Conservation (phyloP, 2,797 vertebrate species). For the Danio albolineatus region DNA sequence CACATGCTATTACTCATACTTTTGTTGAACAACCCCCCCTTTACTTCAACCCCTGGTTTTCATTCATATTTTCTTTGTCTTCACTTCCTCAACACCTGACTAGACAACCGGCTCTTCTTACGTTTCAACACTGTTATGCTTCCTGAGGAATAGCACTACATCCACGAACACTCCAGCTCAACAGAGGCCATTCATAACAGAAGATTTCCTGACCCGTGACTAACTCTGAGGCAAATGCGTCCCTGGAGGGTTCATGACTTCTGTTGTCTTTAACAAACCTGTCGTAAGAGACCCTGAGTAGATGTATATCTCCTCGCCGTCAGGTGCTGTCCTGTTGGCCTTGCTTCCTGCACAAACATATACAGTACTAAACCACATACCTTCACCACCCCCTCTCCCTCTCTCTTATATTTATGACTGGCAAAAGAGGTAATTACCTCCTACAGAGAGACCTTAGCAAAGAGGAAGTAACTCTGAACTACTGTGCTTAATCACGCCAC, state of each 20-base stretch:
- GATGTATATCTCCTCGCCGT: slow-evolving; percentile 65
- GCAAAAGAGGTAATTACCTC: slow-evolving; percentile 71
- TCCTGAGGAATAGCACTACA: slow-evolving; percentile 6
- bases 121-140: slow-evolving; percentile 8
- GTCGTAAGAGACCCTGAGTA: slow-evolving; percentile 54
- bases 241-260: slow-evolving; percentile 53
- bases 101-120: slow-evolving; percentile 24
- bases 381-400: slow-evolving; percentile 1
- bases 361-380: slow-evolving; percentile 33
- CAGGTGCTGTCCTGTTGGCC: slow-evolving; percentile 71
- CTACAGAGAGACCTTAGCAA: slow-evolving; percentile 63
- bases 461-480: slow-evolving; percentile 67
- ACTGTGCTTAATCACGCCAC: slow-evolving; percentile 72
- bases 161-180: not conserved
- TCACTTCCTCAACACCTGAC: slow-evolving; percentile 43
- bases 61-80: slow-evolving; percentile 29
- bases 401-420: slow-evolving; percentile 69
- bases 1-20: slow-evolving; percentile 24
- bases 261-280: slow-evolving; percentile 67
- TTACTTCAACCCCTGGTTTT: not conserved
- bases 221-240: slow-evolving; percentile 58
- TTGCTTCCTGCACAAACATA: slow-evolving; percentile 66
- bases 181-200: slow-evolving; percentile 34
- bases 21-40: not conserved
- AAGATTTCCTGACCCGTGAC: slow-evolving; percentile 21